Evolutionary conservation across 2,113 vertebrate genomes (phyloP).

Genomic region (Microcebus tavaratra): DNA sequence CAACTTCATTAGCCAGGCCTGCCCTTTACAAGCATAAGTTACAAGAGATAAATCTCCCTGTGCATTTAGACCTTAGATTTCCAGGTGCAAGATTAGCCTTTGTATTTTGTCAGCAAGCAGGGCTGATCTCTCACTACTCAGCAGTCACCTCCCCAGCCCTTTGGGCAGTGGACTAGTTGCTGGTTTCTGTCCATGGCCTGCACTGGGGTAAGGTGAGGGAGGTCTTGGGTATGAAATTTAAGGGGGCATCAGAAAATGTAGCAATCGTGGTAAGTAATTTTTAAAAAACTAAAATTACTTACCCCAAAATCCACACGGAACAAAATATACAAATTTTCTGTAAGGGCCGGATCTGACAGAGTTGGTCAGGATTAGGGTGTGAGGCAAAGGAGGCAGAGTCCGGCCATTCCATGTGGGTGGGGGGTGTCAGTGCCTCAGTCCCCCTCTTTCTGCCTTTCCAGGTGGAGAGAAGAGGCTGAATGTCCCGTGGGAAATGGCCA

Average conservation of each 20-base stretch:
- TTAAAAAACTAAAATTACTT: background rate
- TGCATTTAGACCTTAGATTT: constrained; percentile 71
- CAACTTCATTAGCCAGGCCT: constrained; percentile 61
- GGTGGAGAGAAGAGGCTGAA: background rate
- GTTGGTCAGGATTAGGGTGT: background rate
- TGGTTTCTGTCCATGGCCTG: background rate
- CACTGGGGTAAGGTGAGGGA: background rate
- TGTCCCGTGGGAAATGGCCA: background rate
- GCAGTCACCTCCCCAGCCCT: background rate
- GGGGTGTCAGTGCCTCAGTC: too few relatives aligned
- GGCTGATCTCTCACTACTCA: background rate
- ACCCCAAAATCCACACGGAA: background rate
- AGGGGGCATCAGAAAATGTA: background rate
- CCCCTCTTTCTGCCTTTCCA: background rate
- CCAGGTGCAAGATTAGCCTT: constrained; percentile 77
- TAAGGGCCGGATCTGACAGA: background rate
- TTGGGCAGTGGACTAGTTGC: background rate
- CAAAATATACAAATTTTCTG: background rate
- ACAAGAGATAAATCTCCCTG: constrained; percentile 78
- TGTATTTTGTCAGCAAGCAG: constrained; percentile 36
- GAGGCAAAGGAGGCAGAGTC: background rate
- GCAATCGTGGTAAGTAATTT: background rate
- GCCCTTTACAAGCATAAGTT: constrained; percentile 71
- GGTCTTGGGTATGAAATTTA: background rate
- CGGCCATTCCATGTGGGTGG: background rate